phyloP scores from a whole-genome alignment of 2,888 invertebrate genomes.

The Labia minor region DNA sequence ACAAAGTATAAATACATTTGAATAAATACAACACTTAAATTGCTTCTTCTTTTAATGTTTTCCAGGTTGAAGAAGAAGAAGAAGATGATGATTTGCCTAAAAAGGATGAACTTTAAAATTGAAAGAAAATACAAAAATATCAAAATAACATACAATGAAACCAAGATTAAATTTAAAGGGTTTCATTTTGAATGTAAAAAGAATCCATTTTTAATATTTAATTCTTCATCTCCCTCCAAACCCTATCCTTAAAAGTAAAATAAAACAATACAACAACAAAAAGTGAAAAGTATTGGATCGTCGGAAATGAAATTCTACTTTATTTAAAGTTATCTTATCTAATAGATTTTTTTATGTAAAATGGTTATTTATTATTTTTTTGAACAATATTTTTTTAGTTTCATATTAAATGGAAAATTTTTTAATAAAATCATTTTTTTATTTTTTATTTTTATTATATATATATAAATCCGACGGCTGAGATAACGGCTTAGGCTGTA shows the following conservation, averaged over 20 bases:
- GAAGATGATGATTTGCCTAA: slow-evolving; percentile 62
- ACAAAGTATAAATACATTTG: slow-evolving; percentile 13
- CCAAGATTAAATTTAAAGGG: too few species aligned
- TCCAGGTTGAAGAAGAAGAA: slow-evolving; percentile 49
- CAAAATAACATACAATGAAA: neutral
- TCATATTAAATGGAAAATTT: too few species aligned
- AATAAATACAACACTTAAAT: slow-evolving; percentile 16
- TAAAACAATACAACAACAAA: neutral
- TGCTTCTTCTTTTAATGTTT: slow-evolving; percentile 26
- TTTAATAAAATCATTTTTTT: too few species aligned
- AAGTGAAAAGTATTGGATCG: too few species aligned
- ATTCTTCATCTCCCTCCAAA: neutral
- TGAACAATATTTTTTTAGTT: too few species aligned
- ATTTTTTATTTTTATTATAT: too few species aligned
- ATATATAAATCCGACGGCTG: too few species aligned
- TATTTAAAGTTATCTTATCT: too few species aligned
- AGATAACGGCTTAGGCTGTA: too few species aligned
- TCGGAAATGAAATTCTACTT: too few species aligned
- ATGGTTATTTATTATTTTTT: too few species aligned
- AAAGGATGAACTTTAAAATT: slow-evolving; percentile 63
- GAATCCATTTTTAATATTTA: neutral
- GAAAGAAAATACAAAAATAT: neutral
- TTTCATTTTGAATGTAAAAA: neutral
- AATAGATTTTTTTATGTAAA: too few species aligned
- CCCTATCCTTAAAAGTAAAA: neutral